Percentiles rank a stretch among this genome's conserved stretches.
These are phyloP conservation scores for Cinclus mexicanus DNA, from an alignment of 2,113 vertebrate species.

Conservation along the genomic window DNA sequence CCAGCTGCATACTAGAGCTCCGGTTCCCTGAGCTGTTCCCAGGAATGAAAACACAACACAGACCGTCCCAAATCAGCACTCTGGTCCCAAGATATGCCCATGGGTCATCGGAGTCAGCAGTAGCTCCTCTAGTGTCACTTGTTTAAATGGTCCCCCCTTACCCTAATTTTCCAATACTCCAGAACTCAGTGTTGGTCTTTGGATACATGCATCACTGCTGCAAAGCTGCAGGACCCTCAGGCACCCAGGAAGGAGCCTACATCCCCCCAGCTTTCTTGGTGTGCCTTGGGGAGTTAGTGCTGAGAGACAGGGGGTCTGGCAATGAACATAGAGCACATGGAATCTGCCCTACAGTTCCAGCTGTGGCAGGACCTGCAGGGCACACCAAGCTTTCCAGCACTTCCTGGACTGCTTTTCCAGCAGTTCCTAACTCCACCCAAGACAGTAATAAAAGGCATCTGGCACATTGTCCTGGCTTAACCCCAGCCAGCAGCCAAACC, in stretches of 20 bases:
- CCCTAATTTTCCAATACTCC: not conserved
- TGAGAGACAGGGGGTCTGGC: not conserved
- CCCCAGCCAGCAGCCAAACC: not conserved
- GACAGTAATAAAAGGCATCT: not conserved
- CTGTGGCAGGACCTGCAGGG: not conserved
- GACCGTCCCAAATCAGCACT: not conserved
- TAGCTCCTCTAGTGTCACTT: not conserved
- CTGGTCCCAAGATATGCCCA: not conserved
- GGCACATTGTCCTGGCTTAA: not conserved
- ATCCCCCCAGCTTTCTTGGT: not conserved
- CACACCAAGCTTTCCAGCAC: not conserved
- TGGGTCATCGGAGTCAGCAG: not conserved
- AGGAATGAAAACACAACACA: not conserved
- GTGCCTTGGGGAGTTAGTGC: not conserved
- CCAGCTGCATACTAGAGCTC: not conserved
- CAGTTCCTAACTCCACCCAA: not conserved
- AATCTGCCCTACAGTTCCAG: not conserved
- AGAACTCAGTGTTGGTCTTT: not conserved
- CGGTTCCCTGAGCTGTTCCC: not conserved
- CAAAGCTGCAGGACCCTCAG: not conserved
- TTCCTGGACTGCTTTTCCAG: not conserved
- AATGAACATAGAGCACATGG: not conserved
- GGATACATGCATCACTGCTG: not conserved
- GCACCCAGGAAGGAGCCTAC: not conserved
- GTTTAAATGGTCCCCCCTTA: not conserved